Evolutionary conservation across 2,797 vertebrate genomes (phyloP).

Genomic region (Acanthornis magna): DNA sequence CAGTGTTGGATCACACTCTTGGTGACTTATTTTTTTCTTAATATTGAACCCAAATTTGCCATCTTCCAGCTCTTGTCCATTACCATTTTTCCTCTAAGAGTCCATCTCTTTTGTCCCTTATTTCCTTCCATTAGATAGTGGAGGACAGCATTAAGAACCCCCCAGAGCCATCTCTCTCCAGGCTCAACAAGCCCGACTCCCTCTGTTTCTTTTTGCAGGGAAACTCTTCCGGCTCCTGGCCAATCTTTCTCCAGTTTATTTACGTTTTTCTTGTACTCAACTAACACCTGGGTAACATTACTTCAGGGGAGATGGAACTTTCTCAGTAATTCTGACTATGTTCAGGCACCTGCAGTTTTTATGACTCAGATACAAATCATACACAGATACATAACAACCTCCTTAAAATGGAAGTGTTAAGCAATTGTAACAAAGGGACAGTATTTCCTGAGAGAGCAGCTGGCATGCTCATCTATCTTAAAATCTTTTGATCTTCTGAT

Average conservation of each 20-base stretch:
- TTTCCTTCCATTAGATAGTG: not conserved
- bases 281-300: not conserved
- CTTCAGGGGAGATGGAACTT: not conserved
- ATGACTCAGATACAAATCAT: not conserved
- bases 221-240: not conserved
- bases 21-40: not conserved
- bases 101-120: not conserved
- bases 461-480: not conserved
- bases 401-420: slow-evolving; percentile 18
- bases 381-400: not conserved
- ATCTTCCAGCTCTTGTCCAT: not conserved
- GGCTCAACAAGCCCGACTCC: not conserved
- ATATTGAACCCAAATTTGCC: not conserved
- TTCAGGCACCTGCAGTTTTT: not conserved
- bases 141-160: not conserved
- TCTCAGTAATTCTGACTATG: not conserved
- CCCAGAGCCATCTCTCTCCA: not conserved
- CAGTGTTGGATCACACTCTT: not conserved
- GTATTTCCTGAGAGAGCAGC: not conserved
- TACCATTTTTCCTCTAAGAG: not conserved
- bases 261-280: not conserved
- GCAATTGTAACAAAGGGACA: not conserved
- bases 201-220: not conserved
- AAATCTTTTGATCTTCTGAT: slow-evolving; percentile 51
- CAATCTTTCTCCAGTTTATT: not conserved